These are phyloP conservation scores for Himalopsyche phryganea DNA, from an alignment of 1,140 invertebrate species.

Conservation along the genomic window DNA sequence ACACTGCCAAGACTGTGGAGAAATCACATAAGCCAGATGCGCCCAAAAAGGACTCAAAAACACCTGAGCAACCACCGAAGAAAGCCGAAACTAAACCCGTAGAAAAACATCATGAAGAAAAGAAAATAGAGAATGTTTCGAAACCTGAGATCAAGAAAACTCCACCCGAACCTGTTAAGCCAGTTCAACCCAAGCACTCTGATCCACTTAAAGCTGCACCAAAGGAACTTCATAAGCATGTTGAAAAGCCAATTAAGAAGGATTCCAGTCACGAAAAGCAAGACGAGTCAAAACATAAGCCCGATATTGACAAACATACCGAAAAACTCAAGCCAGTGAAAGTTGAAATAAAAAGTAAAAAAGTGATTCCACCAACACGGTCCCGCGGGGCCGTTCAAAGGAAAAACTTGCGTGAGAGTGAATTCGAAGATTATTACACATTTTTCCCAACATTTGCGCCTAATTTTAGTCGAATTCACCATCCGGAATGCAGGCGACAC, in stretches of 20 bases:
- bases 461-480: conserved; percentile 60
- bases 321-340: conserved; percentile 22
- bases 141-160: conserved; percentile 1
- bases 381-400: conserved; percentile 41
- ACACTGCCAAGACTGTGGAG: too few species aligned
- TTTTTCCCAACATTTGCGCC: conserved; percentile 63
- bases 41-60: conserved; percentile 12
- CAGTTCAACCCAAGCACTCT: too few species aligned
- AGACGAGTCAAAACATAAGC: conserved; percentile 12
- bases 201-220: not conserved
- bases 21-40: not conserved
- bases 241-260: conserved; percentile 7
- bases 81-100: not conserved
- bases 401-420: conserved; percentile 45
- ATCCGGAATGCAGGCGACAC: conserved; percentile 62
- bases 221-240: conserved; percentile 3
- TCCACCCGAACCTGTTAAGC: not conserved
- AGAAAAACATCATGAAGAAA: not conserved
- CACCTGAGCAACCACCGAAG: conserved; percentile 3
- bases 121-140: not conserved
- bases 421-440: conserved; percentile 55
- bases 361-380: conserved; percentile 37
- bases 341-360: conserved; percentile 9
- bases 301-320: conserved; percentile 6
- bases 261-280: conserved; percentile 6